Conservation (phyloP, 2,113 vertebrate genomes). For the Gobius niger region DNA sequence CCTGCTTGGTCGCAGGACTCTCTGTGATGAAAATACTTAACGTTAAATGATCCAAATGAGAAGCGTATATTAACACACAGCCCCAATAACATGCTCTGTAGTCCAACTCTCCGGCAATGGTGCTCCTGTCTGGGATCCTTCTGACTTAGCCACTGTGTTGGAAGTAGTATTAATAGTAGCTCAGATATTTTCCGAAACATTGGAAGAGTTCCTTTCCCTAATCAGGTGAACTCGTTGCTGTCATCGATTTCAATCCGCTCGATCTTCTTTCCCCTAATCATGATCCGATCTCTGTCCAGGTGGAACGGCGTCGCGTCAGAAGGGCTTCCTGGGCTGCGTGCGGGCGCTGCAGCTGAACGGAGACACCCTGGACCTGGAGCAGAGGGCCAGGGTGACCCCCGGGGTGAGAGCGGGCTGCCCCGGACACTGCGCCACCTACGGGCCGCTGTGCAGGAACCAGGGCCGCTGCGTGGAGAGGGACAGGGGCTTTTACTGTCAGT, state of each 20-base stretch:
- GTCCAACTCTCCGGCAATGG: too few species aligned
- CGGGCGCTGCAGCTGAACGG: conserved; percentile 91
- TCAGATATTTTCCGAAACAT: too few species aligned
- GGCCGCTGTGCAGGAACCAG: conserved; percentile 85
- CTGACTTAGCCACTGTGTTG: too few species aligned
- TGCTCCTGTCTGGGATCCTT: too few species aligned
- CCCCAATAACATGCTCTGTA: too few species aligned
- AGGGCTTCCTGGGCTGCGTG: conserved; percentile 93
- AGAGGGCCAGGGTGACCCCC: conserved; percentile 90
- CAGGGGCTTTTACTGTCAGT: conserved; percentile 89
- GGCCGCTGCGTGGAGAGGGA: conserved; percentile 86
- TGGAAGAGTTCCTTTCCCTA: too few species aligned
- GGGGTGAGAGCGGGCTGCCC: conserved; percentile 89
- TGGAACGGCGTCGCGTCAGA: conserved; percentile 92
- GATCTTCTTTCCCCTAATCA: too few species aligned
- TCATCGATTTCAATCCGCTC: too few species aligned
- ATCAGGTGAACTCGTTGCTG: too few species aligned
- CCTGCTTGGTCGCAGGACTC: neutral
- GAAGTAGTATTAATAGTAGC: too few species aligned
- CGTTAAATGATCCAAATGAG: neutral
- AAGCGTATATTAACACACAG: too few species aligned
- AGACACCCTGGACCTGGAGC: conserved; percentile 86
- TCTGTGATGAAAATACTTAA: neutral
- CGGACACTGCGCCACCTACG: conserved; percentile 97
- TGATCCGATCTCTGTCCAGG: conserved; percentile 69